These are phyloP conservation scores for Gobio occitaniae DNA, from an alignment of 2,797 vertebrate species.

Conservation along the genomic window DNA sequence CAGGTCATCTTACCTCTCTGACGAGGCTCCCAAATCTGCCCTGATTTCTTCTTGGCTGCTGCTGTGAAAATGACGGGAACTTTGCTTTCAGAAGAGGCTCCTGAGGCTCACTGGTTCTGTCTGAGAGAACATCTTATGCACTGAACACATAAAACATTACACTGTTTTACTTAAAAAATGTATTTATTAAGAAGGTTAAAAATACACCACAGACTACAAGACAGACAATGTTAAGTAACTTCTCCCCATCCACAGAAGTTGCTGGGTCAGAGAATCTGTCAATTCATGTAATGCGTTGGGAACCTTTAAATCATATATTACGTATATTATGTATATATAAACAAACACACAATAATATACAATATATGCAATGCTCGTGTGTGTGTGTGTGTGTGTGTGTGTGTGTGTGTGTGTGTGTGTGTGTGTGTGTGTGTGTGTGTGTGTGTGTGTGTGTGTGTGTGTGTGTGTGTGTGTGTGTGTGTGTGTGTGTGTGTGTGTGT, in stretches of 20 bases:
- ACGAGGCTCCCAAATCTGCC: neutral
- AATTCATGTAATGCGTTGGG: neutral
- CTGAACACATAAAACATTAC: constrained; percentile 24
- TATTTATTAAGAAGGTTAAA: neutral
- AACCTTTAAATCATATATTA: neutral
- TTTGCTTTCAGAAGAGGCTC: constrained; percentile 5
- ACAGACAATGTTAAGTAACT: constrained; percentile 4
- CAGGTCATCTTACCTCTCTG: neutral
- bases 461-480: no score
- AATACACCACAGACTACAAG: neutral
- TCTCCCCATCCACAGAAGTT: neutral
- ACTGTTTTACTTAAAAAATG: constrained; percentile 16
- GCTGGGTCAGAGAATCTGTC: neutral
- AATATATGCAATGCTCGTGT: neutral
- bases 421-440: no score
- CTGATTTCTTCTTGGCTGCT: neutral
- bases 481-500: no score
- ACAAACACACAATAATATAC: neutral
- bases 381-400: no score
- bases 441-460: no score
- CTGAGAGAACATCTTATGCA: constrained; percentile 45
- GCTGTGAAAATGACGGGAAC: neutral
- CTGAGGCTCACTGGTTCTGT: constrained; percentile 33
- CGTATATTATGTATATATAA: neutral
- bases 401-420: no score